Evolutionary conservation across 2,888 invertebrate genomes (phyloP), one percentile per base, ranked within the genome.

Genomic region (Microplitis deprimator): DNA sequence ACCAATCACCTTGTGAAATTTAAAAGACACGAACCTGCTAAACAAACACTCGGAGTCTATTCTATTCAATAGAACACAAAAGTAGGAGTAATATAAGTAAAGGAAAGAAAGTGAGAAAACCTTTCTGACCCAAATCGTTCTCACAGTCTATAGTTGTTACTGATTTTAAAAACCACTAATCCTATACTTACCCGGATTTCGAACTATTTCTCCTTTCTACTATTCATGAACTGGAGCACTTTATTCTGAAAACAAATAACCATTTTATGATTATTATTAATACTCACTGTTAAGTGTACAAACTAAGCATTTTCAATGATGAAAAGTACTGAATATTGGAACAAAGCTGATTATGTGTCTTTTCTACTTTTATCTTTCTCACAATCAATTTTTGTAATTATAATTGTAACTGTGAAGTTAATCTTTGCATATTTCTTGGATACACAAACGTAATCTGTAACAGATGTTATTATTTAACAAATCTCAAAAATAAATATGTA

Each of bases 1-100:
- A 74, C 64, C 73, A 76, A 80, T 81, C 77, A 71, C 6, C 68
- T 67, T 71, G 68, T 77, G 40, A 59, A 74, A 79, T 81, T 76
- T 80, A 59, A 41, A 65, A 70, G 69, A 50, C 50, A 73, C 59
- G 72, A 71, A 80, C 79, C 80, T 80, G 80, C 79, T 79, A 78
- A 81, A 79, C 77, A 80, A 81, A 81, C 81, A 77, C 40, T 76
- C 61, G 5, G 20, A 60, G 29, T 20, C 6, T 65, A 78, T 77
- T 75, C 73, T 50, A 67, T 20, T 61, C 60, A 73, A 61, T 20
- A 62, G 59, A 76, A 29, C 41, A 29, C 29, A 0, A 29, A 29
- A 29, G 29, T 29, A 29, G 29, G 29, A 3, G 29, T 29, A 29
- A 29, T 29, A 29, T 29, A 29, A 17, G 41, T 13, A 38, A 7